Percentiles rank a stretch among this genome's conserved stretches.
These are phyloP conservation scores for Chaetodon trifascialis DNA, from an alignment of 2,113 vertebrate genomes.

Conservation along the genomic window DNA sequence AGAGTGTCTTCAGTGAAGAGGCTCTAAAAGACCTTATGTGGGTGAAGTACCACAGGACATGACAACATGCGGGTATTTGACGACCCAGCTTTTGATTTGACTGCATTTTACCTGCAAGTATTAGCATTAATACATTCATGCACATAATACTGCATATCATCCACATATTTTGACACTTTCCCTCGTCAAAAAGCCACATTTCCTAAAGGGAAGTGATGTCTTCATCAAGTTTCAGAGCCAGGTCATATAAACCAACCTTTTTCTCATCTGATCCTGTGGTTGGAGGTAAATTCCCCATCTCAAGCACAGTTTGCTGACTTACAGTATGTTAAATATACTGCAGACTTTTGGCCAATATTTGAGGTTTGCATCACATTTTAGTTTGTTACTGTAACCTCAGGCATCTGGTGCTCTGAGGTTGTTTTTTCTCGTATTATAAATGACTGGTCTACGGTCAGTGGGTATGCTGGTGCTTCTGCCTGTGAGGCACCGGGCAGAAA, in stretches of 20 bases:
- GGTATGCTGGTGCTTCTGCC: not conserved
- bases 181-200: not conserved
- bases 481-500: constrained; percentile 14
- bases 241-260: not conserved
- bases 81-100: not conserved
- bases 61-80: too few relatives aligned
- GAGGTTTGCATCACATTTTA: constrained; percentile 11
- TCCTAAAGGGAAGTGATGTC: not conserved
- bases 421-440: constrained; percentile 28
- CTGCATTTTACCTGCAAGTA: too few relatives aligned
- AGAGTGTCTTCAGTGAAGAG: too few relatives aligned
- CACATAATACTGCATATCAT: not conserved
- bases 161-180: not conserved
- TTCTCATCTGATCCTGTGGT: not conserved
- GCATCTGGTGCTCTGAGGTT: not conserved
- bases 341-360: not conserved
- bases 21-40: too few relatives aligned
- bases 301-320: not conserved
- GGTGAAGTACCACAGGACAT: too few relatives aligned
- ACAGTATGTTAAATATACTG: not conserved
- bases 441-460: constrained; percentile 12
- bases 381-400: constrained; percentile 16
- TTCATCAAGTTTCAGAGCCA: not conserved
- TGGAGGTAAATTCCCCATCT: not conserved
- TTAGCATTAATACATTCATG: not conserved